Percentiles rank a stretch among this genome's conserved stretches.
phyloP scores from a whole-genome alignment of 2,797 vertebrate species.

The Tangara arthus region DNA sequence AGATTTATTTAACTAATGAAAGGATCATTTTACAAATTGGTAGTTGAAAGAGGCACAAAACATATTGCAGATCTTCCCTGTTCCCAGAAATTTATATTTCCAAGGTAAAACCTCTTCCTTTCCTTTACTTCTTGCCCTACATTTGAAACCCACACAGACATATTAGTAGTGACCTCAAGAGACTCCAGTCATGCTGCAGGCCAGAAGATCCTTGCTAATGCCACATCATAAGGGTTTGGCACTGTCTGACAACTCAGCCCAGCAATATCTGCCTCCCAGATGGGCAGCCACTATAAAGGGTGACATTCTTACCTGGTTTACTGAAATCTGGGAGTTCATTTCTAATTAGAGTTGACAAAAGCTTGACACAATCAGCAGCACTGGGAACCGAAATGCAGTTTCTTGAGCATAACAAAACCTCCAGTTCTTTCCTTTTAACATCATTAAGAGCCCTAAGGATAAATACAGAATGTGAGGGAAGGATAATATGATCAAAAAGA shows the following conservation, averaged over 20 bases:
- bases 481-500: conserved; percentile 3
- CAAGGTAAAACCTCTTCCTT: neutral
- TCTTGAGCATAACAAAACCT: conserved; percentile 5
- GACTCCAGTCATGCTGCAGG: neutral
- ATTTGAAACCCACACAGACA: neutral
- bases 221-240: neutral
- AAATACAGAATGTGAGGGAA: conserved; percentile 3
- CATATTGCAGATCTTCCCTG: neutral
- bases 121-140: neutral
- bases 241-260: neutral
- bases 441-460: conserved; percentile 11
- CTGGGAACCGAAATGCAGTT: conserved; percentile 2
- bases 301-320: neutral
- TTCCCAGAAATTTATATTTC: neutral
- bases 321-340: conserved; percentile 1
- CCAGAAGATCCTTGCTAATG: neutral
- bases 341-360: conserved; percentile 44
- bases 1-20: neutral
- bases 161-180: neutral
- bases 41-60: neutral
- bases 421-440: conserved; percentile 6
- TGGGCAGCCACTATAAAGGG: neutral
- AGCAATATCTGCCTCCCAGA: neutral
- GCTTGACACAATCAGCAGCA: neutral
- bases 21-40: neutral